Conservation (phyloP, 2,797 vertebrate species). For the Carcharodon carcharias region DNA sequence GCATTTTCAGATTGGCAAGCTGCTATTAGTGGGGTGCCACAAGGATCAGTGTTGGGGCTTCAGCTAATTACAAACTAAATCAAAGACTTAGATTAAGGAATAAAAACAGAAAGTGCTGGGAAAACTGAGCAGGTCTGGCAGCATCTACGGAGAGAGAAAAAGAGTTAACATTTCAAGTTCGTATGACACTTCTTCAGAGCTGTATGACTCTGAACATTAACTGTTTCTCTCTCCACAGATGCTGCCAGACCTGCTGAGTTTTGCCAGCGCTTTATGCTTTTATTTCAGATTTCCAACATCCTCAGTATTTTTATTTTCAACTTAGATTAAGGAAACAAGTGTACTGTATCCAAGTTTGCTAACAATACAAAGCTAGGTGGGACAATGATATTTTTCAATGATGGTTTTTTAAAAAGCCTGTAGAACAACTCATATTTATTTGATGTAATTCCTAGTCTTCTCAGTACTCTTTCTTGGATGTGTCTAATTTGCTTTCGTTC, state of each 20-base stretch:
- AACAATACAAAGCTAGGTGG: not conserved
- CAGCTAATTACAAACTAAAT: not conserved
- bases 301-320: no score
- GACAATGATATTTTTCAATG: not conserved
- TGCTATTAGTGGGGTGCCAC: not conserved
- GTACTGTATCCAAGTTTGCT: not conserved
- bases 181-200: no score
- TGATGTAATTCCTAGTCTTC: not conserved
- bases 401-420: not conserved
- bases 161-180: no score
- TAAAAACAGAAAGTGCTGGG: no score
- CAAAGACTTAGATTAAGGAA: no score
- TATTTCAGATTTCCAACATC: no score
- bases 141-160: no score
- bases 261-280: no score
- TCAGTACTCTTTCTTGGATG: not conserved
- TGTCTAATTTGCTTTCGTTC: not conserved
- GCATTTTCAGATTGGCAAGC: not conserved
- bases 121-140: no score
- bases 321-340: not conserved
- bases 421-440: not conserved
- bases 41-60: not conserved
- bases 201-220: no score
- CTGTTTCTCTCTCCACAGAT: no score
- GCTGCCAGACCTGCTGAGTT: no score